These are phyloP conservation scores for Chaetops frenatus DNA, from an alignment of 2,113 vertebrate species.

Conservation along the genomic window DNA sequence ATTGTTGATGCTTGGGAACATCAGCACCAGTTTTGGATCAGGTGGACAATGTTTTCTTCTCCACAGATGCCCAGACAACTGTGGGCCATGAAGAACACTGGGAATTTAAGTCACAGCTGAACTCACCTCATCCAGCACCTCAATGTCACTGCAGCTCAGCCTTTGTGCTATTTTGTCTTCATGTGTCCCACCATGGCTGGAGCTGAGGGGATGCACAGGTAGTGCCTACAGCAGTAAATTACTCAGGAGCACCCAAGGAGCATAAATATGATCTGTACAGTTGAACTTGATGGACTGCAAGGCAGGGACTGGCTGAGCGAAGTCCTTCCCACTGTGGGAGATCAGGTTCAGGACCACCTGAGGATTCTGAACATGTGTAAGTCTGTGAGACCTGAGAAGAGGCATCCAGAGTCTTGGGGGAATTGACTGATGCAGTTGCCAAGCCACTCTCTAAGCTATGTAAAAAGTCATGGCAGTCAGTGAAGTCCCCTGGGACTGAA, in stretches of 20 bases:
- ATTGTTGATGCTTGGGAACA: neutral
- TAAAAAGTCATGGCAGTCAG: neutral
- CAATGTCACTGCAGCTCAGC: neutral
- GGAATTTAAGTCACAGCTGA: neutral
- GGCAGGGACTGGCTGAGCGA: neutral
- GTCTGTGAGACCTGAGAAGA: neutral
- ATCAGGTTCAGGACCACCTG: accelerated
- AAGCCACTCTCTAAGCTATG: neutral
- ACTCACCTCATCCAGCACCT: neutral
- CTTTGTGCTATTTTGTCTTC: neutral
- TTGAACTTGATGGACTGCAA: neutral
- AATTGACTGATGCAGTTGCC: neutral
- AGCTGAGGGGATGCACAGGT: neutral
- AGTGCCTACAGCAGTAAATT: neutral
- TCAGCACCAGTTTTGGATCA: neutral
- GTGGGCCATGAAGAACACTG: neutral
- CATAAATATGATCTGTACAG: neutral
- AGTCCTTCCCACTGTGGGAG: neutral
- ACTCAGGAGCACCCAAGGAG: neutral
- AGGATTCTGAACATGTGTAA: accelerated
- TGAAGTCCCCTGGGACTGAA: neutral
- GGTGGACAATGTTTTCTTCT: neutral
- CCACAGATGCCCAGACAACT: neutral
- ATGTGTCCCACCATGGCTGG: neutral
- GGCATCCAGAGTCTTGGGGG: neutral